Base-by-base conservation (phyloP, 2,797 vertebrate species). In the Esox masquinongy region DNA sequence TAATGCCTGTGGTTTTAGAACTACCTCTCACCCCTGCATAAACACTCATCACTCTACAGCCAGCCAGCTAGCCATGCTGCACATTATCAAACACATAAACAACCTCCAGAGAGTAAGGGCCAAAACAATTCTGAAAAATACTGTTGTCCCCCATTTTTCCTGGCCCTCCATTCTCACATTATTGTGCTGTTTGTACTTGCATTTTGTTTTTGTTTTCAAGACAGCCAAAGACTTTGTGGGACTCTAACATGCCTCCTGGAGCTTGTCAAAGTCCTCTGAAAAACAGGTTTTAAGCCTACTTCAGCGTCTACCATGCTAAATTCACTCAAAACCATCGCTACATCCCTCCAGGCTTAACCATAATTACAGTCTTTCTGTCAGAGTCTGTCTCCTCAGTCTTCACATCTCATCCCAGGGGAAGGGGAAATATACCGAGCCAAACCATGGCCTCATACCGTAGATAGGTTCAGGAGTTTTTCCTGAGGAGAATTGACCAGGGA, bases 31-130 rank as follows among this genome's bases (percentile, higher is more conserved):
- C 77, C 73, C 67, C 74, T 82, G 82, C 77, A 80, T 79, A 88
- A 91, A 90, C 79, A 89, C 31, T 31, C 69, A 75, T 85, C 81
- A 76, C 75, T 90, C 75, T 84, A 56, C 71, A 69, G 76, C 66
- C 71, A 69, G 77, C 64, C 5, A 61, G 69, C 82, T 24, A 36
- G 73, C 75, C 67, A 59, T 82, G 81, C 75, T 79, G 80, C 84
- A 84, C 29, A 12, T 87, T 85, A 85, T 80, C 79, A 68, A 82
- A 66, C 79, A 76, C 66, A 84, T 89, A 90, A 91, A 91, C 89
- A 90, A 75, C 74, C 2, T 74, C 77, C 77, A 89, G 80, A 88
- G 81, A 86, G 78, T 68, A 87, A 78, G 78, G 43, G 80, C 83
- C 81, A 79, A 75, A 87, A 77, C 87, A 80, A 90, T 84, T 79